Base-by-base conservation (phyloP, 2,888 invertebrate genomes). In the Polydrusus cervinus region DNA sequence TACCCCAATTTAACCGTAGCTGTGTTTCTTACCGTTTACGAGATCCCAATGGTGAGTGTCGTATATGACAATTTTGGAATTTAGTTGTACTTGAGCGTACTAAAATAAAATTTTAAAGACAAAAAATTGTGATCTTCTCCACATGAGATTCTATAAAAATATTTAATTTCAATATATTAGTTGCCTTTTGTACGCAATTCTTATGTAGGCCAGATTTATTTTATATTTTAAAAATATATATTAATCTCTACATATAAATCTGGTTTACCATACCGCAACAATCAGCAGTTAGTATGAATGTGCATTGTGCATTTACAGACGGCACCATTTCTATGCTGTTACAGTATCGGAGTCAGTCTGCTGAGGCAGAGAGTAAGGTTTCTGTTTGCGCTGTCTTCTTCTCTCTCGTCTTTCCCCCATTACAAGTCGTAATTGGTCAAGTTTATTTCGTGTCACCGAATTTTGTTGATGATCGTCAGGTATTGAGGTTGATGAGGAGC, bases 341-440 rank as follows among this genome's bases (percentile, higher is more conserved):
- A 88, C 85, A 47, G 88, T 86, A 80, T 87, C 87, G 14, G 88
- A 85, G 81, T 88, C 88, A 80, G 82, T 82, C 71, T 80, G 80
- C 79, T 61, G 76, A 14, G 72, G 83, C 79, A 78, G 89, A 89
- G 89, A 88, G 81, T 94, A 94, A 9, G 94, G 94, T 84, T 92
- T 92, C 76, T 92, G 87, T 85, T 92, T 93, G 71, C 94, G 90
- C 53, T 93, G 95, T 82, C 95, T 93, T 67, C 97, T 91, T 76
- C 95, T 90, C 79, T 95, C 93, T 78, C 96, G 93, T 82, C 95
- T 91, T 86, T 97, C 95, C 81, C 96, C 96, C 95, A 97, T 95
- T 73, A 97, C 95, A 80, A 95, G 90, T 80, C 96, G 92, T 68
- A 97, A 89, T 79, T 95, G 95, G 84, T 96, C 94, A 16, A 78